A percentile compares a stretch with the other conserved stretches of the same genome.
Conservation (phyloP, 2,113 vertebrate species). For the Dinomys branickii region DNA sequence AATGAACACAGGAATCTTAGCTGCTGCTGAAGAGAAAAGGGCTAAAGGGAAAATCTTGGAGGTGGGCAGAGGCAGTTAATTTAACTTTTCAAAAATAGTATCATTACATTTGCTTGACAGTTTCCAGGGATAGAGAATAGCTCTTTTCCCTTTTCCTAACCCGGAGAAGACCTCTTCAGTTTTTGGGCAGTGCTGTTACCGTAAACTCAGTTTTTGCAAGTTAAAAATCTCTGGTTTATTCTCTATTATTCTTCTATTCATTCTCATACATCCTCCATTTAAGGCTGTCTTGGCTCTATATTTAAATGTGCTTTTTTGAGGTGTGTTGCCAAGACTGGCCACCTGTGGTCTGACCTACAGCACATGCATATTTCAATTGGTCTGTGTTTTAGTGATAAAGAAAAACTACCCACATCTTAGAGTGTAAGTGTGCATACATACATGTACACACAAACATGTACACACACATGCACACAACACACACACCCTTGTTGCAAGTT, state of each 20-base stretch:
- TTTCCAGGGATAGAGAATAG: not conserved
- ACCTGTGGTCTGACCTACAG: not conserved
- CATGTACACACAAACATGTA: not conserved
- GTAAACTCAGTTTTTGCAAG: not conserved
- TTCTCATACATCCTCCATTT: not conserved
- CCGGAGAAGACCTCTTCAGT: not conserved
- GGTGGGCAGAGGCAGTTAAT: not conserved
- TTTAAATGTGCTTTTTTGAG: not conserved
- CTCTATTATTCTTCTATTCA: not conserved
- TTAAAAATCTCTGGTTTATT: not conserved
- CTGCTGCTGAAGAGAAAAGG: not conserved
- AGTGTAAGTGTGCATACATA: not conserved
- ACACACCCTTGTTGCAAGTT: not conserved
- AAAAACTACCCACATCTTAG: not conserved
- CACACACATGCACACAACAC: not conserved
- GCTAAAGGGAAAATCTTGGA: not conserved
- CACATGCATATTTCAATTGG: not conserved
- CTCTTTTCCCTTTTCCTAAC: not conserved
- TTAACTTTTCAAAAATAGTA: constrained; percentile 33
- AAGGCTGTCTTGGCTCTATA: not conserved
- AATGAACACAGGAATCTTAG: not conserved
- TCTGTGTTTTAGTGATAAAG: not conserved
- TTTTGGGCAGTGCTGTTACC: not conserved
- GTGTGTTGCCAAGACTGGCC: not conserved
- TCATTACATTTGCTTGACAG: not conserved